Conservation (phyloP, 2,113 vertebrate genomes). For the Chascanopsetta lugubris region DNA sequence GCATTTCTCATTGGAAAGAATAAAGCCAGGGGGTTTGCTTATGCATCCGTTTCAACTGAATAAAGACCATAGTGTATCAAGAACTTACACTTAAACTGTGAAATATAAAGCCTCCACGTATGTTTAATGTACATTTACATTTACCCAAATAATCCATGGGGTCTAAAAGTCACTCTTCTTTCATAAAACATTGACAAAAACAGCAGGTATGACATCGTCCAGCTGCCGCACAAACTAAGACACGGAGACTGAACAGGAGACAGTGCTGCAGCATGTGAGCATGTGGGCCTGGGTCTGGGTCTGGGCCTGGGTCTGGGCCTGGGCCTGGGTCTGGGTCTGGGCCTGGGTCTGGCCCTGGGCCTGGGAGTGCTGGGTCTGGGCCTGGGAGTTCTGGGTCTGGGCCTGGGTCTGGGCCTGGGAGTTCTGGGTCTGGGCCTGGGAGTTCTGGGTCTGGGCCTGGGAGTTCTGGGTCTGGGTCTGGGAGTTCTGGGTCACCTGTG, state of each 20-base stretch:
- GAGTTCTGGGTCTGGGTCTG: background rate
- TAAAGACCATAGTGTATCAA: background rate
- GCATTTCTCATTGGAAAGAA: no score
- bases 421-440: background rate
- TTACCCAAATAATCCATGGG: no score
- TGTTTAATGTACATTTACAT: no score
- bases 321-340: slow-evolving; percentile 2
- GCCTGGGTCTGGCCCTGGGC: no score
- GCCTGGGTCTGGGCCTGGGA: background rate
- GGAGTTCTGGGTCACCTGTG: slow-evolving; percentile 19
- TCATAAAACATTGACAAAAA: background rate
- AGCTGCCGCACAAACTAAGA: background rate
- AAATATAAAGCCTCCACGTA: no score
- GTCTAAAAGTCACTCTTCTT: background rate
- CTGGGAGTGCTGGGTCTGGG: slow-evolving; percentile 2
- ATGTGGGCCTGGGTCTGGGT: background rate
- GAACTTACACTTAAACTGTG: no score
- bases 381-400: no score
- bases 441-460: background rate
- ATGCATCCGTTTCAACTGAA: no score
- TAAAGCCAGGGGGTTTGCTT: no score
- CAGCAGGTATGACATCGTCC: background rate
- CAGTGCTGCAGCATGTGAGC: no score
- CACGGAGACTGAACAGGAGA: background rate
- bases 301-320: background rate